Percentiles rank a stretch among this genome's conserved stretches.
These are phyloP conservation scores for Callochromis pleurospilus DNA, from an alignment of 2,113 vertebrate species.

Conservation along the genomic window DNA sequence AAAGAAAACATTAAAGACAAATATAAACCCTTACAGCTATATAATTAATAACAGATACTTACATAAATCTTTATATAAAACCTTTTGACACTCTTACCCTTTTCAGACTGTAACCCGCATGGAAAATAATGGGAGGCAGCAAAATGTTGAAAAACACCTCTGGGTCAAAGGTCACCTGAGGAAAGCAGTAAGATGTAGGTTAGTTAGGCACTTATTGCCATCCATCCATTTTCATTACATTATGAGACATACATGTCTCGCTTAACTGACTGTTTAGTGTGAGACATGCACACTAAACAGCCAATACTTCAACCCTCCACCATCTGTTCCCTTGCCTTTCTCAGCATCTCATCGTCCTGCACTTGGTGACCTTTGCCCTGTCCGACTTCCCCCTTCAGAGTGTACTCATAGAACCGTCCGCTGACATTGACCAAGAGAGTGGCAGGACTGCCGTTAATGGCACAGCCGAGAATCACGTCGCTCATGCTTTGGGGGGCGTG, in stretches of 20 bases:
- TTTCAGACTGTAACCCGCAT: constrained; percentile 97
- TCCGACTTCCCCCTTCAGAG: constrained; percentile 87
- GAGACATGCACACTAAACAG: neutral
- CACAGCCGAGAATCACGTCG: constrained; percentile 82
- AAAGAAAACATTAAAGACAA: neutral
- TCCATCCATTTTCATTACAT: neutral
- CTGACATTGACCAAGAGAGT: constrained; percentile 92
- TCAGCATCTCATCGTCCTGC: constrained; percentile 92
- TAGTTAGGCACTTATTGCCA: neutral
- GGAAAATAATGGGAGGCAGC: constrained; percentile 97
- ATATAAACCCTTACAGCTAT: neutral
- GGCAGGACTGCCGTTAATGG: constrained; percentile 83
- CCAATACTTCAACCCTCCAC: neutral
- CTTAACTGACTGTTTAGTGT: neutral
- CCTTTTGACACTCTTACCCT: constrained; percentile 72
- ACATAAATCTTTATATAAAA: neutral
- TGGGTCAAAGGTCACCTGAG: constrained; percentile 94
- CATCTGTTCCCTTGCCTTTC: constrained; percentile 78
- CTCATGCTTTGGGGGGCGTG: constrained; percentile 83
- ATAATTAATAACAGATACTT: neutral
- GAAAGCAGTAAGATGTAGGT: neutral
- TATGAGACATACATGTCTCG: neutral
- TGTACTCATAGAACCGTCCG: constrained; percentile 92
- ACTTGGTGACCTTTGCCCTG: constrained; percentile 82
- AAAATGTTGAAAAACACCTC: constrained; percentile 99